Percentiles rank a stretch among this genome's conserved stretches.
phyloP scores from a whole-genome alignment of 2,797 vertebrate genomes.

The Pseudotriccus pelzelni region DNA sequence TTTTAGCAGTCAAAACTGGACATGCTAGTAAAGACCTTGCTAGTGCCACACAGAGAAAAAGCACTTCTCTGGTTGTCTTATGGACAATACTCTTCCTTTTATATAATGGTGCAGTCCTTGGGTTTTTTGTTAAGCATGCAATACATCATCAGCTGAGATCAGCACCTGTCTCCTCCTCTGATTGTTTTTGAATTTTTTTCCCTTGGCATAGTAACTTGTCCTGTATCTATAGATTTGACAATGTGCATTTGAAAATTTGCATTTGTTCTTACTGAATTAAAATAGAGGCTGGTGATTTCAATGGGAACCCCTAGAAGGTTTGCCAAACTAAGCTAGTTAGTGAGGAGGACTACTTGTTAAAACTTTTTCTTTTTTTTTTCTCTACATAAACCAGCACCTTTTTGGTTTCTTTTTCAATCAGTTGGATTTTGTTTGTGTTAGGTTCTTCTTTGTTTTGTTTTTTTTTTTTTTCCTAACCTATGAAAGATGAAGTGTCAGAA shows the following conservation, averaged over 20 bases:
- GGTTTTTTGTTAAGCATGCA: not conserved
- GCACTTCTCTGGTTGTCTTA: not conserved
- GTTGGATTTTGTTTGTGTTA: not conserved
- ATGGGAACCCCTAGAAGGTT: not conserved
- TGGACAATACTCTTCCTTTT: not conserved
- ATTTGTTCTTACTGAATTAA: not conserved
- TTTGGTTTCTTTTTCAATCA: no score
- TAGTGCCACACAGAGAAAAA: not conserved
- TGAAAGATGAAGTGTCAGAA: not conserved
- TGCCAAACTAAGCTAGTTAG: not conserved
- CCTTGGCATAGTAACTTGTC: not conserved
- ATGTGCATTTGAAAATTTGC: not conserved
- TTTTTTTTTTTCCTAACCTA: not conserved
- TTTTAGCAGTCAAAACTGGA: not conserved
- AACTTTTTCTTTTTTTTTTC: fast-evolving
- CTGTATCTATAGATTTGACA: not conserved
- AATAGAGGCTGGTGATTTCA: not conserved
- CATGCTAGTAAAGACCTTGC: not conserved
- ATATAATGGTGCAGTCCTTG: not conserved
- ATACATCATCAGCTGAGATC: not conserved
- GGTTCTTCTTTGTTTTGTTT: not conserved
- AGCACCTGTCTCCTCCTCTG: not conserved
- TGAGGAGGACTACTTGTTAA: not conserved
- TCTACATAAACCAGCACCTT: fast-evolving
- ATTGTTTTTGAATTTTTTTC: not conserved